These are phyloP conservation scores for Enteromius viviparus DNA, from an alignment of 2,797 vertebrate genomes.

Conservation along the genomic window DNA sequence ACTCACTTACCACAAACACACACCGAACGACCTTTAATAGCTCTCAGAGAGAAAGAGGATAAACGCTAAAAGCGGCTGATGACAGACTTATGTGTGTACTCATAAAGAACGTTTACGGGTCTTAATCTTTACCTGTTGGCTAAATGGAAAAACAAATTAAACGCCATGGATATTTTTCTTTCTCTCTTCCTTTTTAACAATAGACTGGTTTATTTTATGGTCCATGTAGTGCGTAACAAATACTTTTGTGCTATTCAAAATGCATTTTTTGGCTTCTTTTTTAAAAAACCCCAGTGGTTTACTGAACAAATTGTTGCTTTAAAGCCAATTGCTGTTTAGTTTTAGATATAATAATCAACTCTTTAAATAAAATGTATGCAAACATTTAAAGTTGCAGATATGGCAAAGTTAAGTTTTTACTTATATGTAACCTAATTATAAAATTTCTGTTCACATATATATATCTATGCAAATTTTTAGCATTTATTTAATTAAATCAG, in stretches of 20 bases:
- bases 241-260: not conserved
- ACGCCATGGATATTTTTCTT: not conserved
- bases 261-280: not conserved
- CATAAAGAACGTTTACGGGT: not conserved
- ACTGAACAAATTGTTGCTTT: not conserved
- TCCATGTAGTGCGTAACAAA: not conserved
- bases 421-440: too few relatives aligned
- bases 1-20: conserved; percentile 40
- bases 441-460: too few relatives aligned
- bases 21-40: conserved; percentile 8
- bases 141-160: not conserved
- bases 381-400: not conserved
- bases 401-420: not conserved
- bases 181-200: not conserved
- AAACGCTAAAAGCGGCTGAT: conserved; percentile 15
- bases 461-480: too few relatives aligned
- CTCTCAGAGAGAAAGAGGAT: not conserved
- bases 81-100: conserved; percentile 21
- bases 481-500: too few relatives aligned
- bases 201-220: not conserved
- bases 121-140: not conserved
- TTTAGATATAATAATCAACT: not conserved
- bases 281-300: not conserved
- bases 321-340: not conserved
- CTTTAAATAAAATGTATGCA: not conserved